Conservation (phyloP, 1,140 invertebrate species). For the Meloidogyne exigua region DNA sequence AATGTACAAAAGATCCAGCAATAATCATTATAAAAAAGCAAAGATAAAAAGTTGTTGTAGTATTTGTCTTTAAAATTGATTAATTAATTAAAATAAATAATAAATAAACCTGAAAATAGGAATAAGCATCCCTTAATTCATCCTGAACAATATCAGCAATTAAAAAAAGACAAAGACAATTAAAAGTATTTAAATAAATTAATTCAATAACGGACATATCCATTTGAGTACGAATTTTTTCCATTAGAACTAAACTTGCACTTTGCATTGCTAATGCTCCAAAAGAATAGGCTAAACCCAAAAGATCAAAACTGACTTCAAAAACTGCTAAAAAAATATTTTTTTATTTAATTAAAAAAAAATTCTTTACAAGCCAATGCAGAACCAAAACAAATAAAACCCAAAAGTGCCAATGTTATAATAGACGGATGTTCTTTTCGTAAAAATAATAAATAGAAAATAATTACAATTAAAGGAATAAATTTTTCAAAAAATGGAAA, state of each 20-base stretch:
- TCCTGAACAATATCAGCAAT: constrained; percentile 52
- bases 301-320: constrained; percentile 66
- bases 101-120: constrained; percentile 32
- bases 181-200: constrained; percentile 51
- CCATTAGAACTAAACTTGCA: constrained; percentile 67
- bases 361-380: constrained; percentile 46
- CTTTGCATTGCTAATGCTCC: constrained; percentile 67
- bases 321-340: constrained; percentile 55
- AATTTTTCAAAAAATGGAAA: constrained; percentile 69
- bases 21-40: constrained; percentile 64
- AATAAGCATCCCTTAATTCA: constrained; percentile 48
- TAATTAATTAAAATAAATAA: background rate
- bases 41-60: constrained; percentile 60
- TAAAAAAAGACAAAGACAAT: constrained; percentile 45
- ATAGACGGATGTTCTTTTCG: constrained; percentile 51
- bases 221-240: constrained; percentile 55
- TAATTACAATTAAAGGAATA: constrained; percentile 67
- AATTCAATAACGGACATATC: constrained; percentile 29
- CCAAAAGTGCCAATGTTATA: constrained; percentile 24
- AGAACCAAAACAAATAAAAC: constrained; percentile 35
- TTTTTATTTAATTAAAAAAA: background rate
- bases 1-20: constrained; percentile 61
- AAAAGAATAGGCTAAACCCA: constrained; percentile 65
- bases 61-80: constrained; percentile 33
- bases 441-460: constrained; percentile 63